Conservation (phyloP, 2,888 invertebrate genomes). For the Pterostichus madidus region DNA sequence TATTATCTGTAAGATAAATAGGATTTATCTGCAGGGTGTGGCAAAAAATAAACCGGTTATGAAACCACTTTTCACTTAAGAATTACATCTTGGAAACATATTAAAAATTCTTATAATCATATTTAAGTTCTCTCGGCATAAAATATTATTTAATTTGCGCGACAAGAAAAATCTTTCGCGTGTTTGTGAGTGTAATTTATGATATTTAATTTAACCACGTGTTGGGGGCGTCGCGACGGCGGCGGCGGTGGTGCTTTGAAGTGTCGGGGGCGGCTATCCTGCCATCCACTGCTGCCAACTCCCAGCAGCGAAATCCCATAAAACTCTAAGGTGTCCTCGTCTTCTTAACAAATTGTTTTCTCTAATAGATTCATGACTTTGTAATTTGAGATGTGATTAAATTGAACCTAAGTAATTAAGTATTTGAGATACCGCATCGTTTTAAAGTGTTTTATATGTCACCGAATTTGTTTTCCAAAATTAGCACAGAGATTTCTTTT, state of each 20-base stretch:
- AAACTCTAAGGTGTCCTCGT: background rate
- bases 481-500: background rate
- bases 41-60: slow-evolving; percentile 25
- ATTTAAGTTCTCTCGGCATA: slow-evolving; percentile 35
- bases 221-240: slow-evolving; percentile 3
- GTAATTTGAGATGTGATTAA: slow-evolving; percentile 29
- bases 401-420: slow-evolving; percentile 23
- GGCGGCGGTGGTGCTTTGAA: background rate
- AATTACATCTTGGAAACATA: slow-evolving; percentile 44
- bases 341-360: slow-evolving; percentile 28
- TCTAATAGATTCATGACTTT: slow-evolving; percentile 22
- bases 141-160: slow-evolving; percentile 55
- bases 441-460: background rate
- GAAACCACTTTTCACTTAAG: slow-evolving; percentile 44
- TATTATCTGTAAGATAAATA: background rate
- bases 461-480: background rate
- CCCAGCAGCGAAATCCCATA: slow-evolving; percentile 2
- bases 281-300: background rate
- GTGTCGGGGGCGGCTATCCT: background rate
- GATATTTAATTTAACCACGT: slow-evolving; percentile 61
- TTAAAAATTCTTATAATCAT: slow-evolving; percentile 49
- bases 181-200: slow-evolving; percentile 50
- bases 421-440: background rate
- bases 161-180: slow-evolving; percentile 45
- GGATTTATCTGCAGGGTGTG: background rate